Evolutionary conservation across 1,140 invertebrate species (phyloP).

Genomic region (Papilio dardanus): DNA sequence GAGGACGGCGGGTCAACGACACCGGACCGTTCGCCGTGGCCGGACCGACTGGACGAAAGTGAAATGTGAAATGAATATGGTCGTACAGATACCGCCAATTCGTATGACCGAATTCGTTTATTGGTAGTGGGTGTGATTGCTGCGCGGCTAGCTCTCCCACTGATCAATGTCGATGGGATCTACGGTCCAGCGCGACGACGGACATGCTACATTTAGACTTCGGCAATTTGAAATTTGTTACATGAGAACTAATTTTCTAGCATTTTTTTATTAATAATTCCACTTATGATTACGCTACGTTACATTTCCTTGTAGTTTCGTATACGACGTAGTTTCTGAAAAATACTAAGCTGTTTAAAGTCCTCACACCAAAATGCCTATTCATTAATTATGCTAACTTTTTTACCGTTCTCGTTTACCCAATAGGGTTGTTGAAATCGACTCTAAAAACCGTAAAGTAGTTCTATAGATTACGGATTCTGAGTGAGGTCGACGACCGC

Average conservation of each 20-base stretch:
- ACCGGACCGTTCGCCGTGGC: constrained; percentile 61
- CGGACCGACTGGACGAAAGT: constrained; percentile 70
- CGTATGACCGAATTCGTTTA: constrained; percentile 57
- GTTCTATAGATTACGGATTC: background rate
- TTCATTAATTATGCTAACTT: too few species aligned
- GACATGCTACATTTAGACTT: constrained; percentile 8
- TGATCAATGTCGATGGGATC: constrained; percentile 30
- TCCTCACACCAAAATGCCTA: too few species aligned
- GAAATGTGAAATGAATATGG: constrained; percentile 69
- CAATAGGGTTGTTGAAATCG: too few species aligned
- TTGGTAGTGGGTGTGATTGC: constrained; percentile 52
- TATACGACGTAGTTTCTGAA: too few species aligned
- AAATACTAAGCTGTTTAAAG: too few species aligned
- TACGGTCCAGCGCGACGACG: constrained; percentile 3
- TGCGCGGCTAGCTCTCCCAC: constrained; percentile 36
- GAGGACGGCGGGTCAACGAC: constrained; percentile 76
- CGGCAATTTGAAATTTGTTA: background rate
- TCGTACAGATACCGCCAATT: constrained; percentile 53
- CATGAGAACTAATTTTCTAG: background rate
- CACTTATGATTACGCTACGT: background rate
- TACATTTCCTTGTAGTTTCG: too few species aligned
- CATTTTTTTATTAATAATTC: background rate
- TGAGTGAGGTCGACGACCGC: constrained; percentile 54
- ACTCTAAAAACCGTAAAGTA: background rate
- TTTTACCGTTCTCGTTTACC: too few species aligned